phyloP scores from a whole-genome alignment of 1,140 invertebrate species.

The Cherax destructor region DNA sequence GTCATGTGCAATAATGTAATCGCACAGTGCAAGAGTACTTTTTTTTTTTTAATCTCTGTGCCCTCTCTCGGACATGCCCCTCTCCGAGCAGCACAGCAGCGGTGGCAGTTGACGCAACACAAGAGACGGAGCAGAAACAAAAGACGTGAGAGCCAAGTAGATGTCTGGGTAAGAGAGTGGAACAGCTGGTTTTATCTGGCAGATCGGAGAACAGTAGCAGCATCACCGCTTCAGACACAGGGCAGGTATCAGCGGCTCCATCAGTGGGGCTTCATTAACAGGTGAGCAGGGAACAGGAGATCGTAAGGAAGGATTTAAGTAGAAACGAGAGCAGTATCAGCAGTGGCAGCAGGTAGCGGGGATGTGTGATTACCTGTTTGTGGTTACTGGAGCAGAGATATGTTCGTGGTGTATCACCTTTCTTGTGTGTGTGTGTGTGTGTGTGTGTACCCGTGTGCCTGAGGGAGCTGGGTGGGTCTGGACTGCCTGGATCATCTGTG shows the following conservation, averaged over 20 bases:
- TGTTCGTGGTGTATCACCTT: no score
- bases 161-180: no score
- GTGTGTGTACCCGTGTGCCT: neutral
- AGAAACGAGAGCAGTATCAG: neutral
- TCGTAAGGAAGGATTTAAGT: neutral
- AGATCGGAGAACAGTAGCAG: neutral
- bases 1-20: no score
- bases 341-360: neutral
- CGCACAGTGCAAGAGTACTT: no score
- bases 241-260: neutral
- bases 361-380: neutral
- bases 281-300: neutral
- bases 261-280: neutral
- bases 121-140: no score
- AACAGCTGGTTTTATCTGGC: neutral
- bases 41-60: no score
- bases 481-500: neutral
- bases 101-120: no score
- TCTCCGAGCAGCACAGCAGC: no score
- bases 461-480: neutral
- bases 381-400: neutral
- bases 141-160: no score
- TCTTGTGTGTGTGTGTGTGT: no score
- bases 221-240: neutral
- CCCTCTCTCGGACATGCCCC: no score